phyloP scores from a whole-genome alignment of 2,797 vertebrate species.

The Sebastes minor region DNA sequence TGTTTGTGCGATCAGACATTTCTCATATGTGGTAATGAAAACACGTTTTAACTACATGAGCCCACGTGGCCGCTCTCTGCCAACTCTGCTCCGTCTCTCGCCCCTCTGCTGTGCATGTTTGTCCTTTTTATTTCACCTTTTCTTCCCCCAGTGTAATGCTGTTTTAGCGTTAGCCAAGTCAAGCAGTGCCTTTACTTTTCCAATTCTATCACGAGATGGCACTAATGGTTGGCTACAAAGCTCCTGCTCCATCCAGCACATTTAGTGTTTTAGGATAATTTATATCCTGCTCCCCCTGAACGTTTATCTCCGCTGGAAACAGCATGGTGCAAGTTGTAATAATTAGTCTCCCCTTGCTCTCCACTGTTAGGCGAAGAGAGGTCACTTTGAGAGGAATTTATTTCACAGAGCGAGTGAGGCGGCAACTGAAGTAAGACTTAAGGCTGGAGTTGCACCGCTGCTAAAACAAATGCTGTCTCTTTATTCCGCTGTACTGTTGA shows the following conservation, averaged over 20 bases:
- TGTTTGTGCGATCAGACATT: slow-evolving; percentile 15
- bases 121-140: neutral
- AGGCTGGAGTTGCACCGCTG: slow-evolving; percentile 37
- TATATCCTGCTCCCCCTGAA: slow-evolving; percentile 12
- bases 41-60: slow-evolving; percentile 15
- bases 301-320: slow-evolving; percentile 50
- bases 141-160: neutral
- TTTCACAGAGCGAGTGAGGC: slow-evolving; percentile 8
- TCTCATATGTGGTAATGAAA: slow-evolving; percentile 42
- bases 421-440: slow-evolving; percentile 45
- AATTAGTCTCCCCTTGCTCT: slow-evolving; percentile 56
- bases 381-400: slow-evolving; percentile 49
- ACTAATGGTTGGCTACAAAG: slow-evolving; percentile 6
- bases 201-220: neutral
- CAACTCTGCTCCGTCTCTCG: neutral
- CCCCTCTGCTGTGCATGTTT: neutral
- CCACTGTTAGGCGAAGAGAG: slow-evolving; percentile 32
- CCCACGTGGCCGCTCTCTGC: slow-evolving; percentile 1
- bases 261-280: slow-evolving; percentile 44
- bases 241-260: slow-evolving; percentile 22
- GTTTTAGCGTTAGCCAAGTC: neutral
- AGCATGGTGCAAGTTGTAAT: slow-evolving; percentile 60
- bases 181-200: slow-evolving; percentile 6
- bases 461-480: slow-evolving; percentile 74
- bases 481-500: slow-evolving; percentile 75